phyloP scores from a whole-genome alignment of 2,797 vertebrate genomes.

The Eospalax fontanierii region DNA sequence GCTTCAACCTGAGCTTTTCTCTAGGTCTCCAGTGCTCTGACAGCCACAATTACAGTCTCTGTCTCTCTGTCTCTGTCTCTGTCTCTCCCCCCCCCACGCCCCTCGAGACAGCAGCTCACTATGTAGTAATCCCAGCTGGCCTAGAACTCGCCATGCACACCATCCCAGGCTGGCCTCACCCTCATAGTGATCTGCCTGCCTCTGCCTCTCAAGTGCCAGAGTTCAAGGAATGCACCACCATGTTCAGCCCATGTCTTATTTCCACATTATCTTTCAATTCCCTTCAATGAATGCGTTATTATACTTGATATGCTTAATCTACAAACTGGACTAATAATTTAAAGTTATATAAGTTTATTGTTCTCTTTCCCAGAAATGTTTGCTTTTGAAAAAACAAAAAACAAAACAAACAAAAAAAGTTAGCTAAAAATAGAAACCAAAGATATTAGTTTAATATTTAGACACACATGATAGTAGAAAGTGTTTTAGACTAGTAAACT shows the following conservation, averaged over 20 bases:
- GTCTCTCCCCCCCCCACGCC: too few species aligned
- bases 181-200: too few species aligned
- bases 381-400: not conserved
- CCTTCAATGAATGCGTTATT: not conserved
- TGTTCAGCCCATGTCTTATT: not conserved
- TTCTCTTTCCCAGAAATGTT: slow-evolving; percentile 44
- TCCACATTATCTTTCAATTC: not conserved
- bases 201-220: too few species aligned
- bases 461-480: not conserved
- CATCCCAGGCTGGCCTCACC: too few species aligned
- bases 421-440: not conserved
- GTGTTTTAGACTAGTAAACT: not conserved
- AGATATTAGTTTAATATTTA: not conserved
- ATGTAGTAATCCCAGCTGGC: too few species aligned
- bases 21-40: not conserved
- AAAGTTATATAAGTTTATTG: slow-evolving; percentile 10
- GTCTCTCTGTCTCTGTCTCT: too few species aligned
- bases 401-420: not conserved
- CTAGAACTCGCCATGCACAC: too few species aligned
- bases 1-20: not conserved
- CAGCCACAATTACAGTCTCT: not conserved
- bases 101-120: too few species aligned
- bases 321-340: not conserved
- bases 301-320: not conserved
- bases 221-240: too few species aligned